Percentiles rank a stretch among this genome's conserved stretches.
Conservation (phyloP, 2,113 vertebrate genomes). For the Gymnogyps californianus region DNA sequence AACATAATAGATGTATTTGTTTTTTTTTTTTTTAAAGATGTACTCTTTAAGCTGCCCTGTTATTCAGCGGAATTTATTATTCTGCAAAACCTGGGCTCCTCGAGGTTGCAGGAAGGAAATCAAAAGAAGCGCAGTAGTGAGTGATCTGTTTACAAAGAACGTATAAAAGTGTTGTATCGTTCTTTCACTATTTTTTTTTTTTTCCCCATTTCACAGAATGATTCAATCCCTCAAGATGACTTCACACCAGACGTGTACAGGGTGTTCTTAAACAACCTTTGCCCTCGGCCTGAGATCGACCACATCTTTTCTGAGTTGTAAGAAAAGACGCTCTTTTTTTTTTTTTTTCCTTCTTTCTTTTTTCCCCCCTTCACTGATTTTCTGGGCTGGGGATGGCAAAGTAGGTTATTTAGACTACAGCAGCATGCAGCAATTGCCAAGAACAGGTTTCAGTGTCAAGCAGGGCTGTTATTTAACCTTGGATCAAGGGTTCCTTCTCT, state of each 20-base stretch:
- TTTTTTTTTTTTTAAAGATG: rapidly evolving
- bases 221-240: conserved; percentile 91
- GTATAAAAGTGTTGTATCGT: not conserved
- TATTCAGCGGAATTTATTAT: not conserved
- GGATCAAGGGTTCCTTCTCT: not conserved
- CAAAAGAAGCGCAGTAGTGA: not conserved
- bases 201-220: conserved; percentile 77
- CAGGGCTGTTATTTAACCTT: not conserved
- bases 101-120: not conserved
- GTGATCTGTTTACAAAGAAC: not conserved
- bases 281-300: conserved; percentile 92
- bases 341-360: not conserved
- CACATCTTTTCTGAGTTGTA: conserved; percentile 96
- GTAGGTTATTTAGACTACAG: not conserved
- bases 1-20: not conserved
- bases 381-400: not conserved
- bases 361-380: not conserved
- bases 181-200: not conserved
- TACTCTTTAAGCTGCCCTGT: not conserved
- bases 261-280: conserved; percentile 91
- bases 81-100: not conserved
- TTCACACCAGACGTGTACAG: conserved; percentile 90
- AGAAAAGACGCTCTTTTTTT: conserved; percentile 35
- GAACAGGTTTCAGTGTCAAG: not conserved
- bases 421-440: not conserved